Conservation (phyloP, 2,888 invertebrate species). For the Limulus polyphemus region DNA sequence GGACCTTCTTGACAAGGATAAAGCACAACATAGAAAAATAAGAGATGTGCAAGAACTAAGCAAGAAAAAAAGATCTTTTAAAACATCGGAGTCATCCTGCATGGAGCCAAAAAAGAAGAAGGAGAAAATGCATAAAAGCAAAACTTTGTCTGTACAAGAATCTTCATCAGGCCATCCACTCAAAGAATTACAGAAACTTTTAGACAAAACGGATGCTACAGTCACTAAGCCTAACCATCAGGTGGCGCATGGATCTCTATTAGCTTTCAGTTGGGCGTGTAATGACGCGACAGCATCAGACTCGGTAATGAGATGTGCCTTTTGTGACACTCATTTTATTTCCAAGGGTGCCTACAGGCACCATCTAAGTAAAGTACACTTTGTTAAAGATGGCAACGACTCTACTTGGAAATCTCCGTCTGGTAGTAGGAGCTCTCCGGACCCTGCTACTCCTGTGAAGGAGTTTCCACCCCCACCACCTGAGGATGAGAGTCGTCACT, state of each 20-base stretch:
- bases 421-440: constrained; percentile 5
- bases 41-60: no score
- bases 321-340: constrained; percentile 89
- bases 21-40: no score
- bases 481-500: constrained; percentile 83
- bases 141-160: not conserved
- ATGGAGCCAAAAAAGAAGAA: no score
- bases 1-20: no score
- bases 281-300: constrained; percentile 56
- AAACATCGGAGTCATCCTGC: no score
- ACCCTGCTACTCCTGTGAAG: constrained; percentile 11
- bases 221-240: constrained; percentile 35
- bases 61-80: no score
- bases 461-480: constrained; percentile 26
- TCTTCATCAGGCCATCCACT: constrained; percentile 57
- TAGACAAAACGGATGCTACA: constrained; percentile 70
- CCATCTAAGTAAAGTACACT: constrained; percentile 89
- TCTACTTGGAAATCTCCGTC: constrained; percentile 19
- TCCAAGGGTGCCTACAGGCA: constrained; percentile 94
- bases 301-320: constrained; percentile 84
- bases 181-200: constrained; percentile 85
- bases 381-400: constrained; percentile 59
- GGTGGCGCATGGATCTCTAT: constrained; percentile 55
- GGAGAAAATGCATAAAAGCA: no score
- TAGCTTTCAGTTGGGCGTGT: constrained; percentile 89